A percentile compares a stretch with the other conserved stretches of the same genome.
These are phyloP conservation scores for Aplodontia rufa DNA, from an alignment of 2,113 vertebrate species.

Conservation along the genomic window DNA sequence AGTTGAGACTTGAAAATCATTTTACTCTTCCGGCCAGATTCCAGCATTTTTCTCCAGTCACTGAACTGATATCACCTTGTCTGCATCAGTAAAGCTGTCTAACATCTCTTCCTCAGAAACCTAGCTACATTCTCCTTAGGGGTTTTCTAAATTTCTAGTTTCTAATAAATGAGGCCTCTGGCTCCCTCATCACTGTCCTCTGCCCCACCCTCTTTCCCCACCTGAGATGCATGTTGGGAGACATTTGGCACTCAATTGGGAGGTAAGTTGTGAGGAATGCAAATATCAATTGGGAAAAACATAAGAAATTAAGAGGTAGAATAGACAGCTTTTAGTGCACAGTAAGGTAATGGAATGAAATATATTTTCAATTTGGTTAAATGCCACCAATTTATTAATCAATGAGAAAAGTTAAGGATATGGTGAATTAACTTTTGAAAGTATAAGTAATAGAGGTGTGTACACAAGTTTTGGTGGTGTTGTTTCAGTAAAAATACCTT, in stretches of 20 bases:
- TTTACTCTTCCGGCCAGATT: background rate
- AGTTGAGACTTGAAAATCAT: background rate
- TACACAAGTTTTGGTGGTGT: background rate
- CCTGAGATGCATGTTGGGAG: too few species aligned
- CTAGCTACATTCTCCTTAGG: background rate
- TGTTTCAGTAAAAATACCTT: background rate
- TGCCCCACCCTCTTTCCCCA: rapidly evolving
- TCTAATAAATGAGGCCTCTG: background rate
- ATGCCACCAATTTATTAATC: background rate
- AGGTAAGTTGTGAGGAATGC: background rate
- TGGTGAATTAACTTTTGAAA: background rate
- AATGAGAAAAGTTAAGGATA: background rate
- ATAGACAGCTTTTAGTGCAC: background rate
- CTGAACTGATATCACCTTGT: background rate
- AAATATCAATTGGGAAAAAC: background rate
- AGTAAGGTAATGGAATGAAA: background rate
- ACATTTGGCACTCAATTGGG: background rate
- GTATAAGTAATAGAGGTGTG: background rate
- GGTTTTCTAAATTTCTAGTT: background rate
- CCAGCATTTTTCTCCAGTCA: background rate
- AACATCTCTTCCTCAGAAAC: background rate
- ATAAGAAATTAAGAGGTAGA: background rate
- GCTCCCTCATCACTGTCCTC: background rate
- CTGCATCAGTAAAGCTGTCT: background rate
- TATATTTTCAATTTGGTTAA: background rate